phyloP scores from a whole-genome alignment of 2,888 invertebrate species.

The Geophilus truncorum region DNA sequence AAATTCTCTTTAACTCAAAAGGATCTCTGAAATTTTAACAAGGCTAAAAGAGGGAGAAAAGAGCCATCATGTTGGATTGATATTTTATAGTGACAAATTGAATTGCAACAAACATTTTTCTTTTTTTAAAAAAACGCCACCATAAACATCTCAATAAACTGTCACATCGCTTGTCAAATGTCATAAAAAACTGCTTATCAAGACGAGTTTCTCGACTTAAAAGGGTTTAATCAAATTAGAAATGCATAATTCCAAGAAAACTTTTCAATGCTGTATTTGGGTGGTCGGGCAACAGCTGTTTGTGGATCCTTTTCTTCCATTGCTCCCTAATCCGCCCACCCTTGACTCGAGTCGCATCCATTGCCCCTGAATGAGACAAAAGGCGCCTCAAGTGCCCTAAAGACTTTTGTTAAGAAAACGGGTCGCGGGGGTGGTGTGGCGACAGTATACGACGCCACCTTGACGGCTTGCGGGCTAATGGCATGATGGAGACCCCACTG shows the following conservation, averaged over 20 bases:
- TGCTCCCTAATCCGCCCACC: background rate
- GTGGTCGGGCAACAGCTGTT: background rate
- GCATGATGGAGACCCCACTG: background rate
- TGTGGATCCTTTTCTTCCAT: background rate
- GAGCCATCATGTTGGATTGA: background rate
- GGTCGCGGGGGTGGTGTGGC: background rate
- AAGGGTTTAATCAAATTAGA: background rate
- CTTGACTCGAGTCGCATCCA: too few species aligned
- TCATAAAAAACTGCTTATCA: background rate
- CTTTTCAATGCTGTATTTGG: background rate
- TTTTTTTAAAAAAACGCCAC: too few species aligned
- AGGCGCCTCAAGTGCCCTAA: background rate
- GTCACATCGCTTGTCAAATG: background rate
- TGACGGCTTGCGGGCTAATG: background rate
- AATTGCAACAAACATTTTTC: background rate
- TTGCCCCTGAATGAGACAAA: too few species aligned
- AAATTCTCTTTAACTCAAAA: background rate
- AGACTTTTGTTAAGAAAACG: background rate
- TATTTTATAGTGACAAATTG: background rate
- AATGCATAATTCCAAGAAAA: background rate
- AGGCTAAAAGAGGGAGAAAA: background rate
- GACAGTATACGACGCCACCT: background rate
- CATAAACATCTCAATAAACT: too few species aligned
- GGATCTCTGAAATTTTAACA: background rate
- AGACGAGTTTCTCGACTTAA: too few species aligned